Percentiles rank a stretch among this genome's conserved stretches.
phyloP scores from a whole-genome alignment of 2,113 vertebrate species.

The Macquaria australasica region DNA sequence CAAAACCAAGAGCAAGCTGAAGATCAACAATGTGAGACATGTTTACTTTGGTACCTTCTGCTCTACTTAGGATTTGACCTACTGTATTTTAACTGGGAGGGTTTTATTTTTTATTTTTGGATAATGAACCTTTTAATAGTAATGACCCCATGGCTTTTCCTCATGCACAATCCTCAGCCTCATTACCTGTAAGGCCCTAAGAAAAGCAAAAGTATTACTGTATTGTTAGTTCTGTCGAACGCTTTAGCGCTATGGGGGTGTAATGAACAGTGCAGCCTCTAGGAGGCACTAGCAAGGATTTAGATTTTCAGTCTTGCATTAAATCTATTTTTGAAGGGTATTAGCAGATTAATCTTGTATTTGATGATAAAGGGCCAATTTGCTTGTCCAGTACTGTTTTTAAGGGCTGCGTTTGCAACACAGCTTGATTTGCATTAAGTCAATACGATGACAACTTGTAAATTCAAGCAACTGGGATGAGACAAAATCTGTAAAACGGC shows the following conservation, averaged over 20 bases:
- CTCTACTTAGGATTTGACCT: not conserved
- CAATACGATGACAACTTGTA: not conserved
- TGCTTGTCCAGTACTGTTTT: not conserved
- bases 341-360: not conserved
- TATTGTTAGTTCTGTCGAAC: not conserved
- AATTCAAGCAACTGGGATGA: not conserved
- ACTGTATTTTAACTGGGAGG: not conserved
- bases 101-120: too few species aligned
- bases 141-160: not conserved
- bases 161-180: not conserved
- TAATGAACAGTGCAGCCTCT: not conserved
- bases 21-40: constrained; percentile 86
- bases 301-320: not conserved
- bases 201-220: not conserved
- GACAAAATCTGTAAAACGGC: not conserved
- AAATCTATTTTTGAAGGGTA: not conserved
- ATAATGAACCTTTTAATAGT: not conserved
- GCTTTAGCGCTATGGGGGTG: too few species aligned
- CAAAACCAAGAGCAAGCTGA: constrained; percentile 87
- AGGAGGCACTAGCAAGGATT: not conserved
- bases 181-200: not conserved
- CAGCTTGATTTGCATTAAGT: not conserved
- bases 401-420: not conserved
- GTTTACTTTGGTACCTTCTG: not conserved
- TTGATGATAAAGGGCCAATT: not conserved